Evolutionary conservation across 2,113 vertebrate species (phyloP).

Genomic region (Donacobius atricapilla): DNA sequence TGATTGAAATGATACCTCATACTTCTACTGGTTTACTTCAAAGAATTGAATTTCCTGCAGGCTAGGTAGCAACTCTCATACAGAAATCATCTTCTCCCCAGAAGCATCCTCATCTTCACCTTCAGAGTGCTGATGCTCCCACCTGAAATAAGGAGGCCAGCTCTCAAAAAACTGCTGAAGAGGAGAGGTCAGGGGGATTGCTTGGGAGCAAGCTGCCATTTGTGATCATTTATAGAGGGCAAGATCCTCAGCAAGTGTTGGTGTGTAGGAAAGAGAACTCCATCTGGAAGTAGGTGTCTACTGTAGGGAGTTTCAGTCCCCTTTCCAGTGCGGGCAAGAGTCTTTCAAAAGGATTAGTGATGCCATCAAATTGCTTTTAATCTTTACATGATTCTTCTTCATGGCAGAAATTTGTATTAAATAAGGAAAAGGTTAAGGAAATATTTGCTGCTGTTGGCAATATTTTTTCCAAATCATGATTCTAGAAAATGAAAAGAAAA

Average conservation of each 20-base stretch:
- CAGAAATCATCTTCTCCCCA: background rate
- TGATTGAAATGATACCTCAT: background rate
- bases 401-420: slow-evolving; percentile 3
- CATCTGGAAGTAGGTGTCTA: background rate
- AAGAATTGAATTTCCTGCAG: slow-evolving; percentile 9
- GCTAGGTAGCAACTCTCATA: background rate
- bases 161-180: background rate
- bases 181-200: background rate
- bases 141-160: background rate
- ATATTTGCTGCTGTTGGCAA: slow-evolving; percentile 9
- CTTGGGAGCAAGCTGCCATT: background rate
- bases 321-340: background rate
- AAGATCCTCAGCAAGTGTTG: background rate
- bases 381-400: background rate
- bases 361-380: slow-evolving; percentile 21
- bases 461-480: slow-evolving; percentile 52
- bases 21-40: slow-evolving; percentile 5
- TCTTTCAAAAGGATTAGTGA: background rate
- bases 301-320: background rate
- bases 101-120: slow-evolving; percentile 5
- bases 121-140: background rate
- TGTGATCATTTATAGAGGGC: background rate
- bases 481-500: slow-evolving; percentile 12
- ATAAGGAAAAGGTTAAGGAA: slow-evolving; percentile 15
- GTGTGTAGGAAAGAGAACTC: background rate